These are phyloP conservation scores for Erebia palarica DNA, from an alignment of 2,888 invertebrate genomes.

Conservation along the genomic window DNA sequence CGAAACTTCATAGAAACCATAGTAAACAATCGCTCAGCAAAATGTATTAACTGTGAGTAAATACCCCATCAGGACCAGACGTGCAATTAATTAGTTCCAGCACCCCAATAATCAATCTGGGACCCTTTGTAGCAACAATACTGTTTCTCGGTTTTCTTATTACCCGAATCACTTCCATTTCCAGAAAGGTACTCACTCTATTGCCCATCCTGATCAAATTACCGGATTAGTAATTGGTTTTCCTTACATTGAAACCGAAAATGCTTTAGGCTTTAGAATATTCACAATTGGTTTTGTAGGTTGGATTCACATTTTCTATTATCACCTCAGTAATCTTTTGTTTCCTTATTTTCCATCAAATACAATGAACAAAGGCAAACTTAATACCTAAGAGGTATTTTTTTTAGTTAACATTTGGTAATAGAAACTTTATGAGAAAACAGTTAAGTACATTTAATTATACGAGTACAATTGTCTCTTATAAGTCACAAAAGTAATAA, in stretches of 20 bases:
- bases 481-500: too few species aligned
- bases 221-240: slow-evolving; percentile 8
- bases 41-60: slow-evolving; percentile 12
- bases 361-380: too few species aligned
- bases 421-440: too few species aligned
- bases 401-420: too few species aligned
- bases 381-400: too few species aligned
- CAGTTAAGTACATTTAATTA: too few species aligned
- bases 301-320: too few species aligned
- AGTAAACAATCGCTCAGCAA: not conserved
- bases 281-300: too few species aligned
- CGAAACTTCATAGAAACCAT: not conserved
- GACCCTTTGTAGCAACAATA: slow-evolving; percentile 23
- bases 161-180: slow-evolving; percentile 27
- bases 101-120: slow-evolving; percentile 47
- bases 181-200: slow-evolving; percentile 25
- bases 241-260: not conserved
- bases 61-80: slow-evolving; percentile 53
- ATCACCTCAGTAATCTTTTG: too few species aligned
- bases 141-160: slow-evolving; percentile 33
- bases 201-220: slow-evolving; percentile 16
- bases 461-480: too few species aligned
- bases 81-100: slow-evolving; percentile 70
- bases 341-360: too few species aligned
- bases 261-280: too few species aligned